These are phyloP conservation scores for Petrocephalus microphthalmus DNA, from an alignment of 2,113 vertebrate genomes.

Conservation along the genomic window DNA sequence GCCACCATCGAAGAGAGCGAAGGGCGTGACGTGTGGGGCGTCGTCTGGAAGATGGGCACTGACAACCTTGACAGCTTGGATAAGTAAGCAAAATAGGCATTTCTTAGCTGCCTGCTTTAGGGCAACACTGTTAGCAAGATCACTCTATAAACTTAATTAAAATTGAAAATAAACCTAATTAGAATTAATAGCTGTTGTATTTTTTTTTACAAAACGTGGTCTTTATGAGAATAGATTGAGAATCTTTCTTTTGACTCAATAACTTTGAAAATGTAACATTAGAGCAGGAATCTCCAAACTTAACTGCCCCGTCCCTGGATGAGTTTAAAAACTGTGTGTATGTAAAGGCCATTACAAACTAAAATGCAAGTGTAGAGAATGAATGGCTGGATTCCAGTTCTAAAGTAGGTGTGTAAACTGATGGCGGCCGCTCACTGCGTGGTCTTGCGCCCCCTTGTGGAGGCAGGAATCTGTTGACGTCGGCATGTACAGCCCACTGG, in stretches of 20 bases:
- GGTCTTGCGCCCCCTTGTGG: constrained; percentile 14
- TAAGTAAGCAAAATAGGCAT: constrained; percentile 57
- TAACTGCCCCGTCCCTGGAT: neutral
- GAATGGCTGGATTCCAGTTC: neutral
- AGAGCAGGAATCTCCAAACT: neutral
- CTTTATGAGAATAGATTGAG: neutral
- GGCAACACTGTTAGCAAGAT: neutral
- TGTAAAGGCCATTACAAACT: neutral
- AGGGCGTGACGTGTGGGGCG: constrained; percentile 82
- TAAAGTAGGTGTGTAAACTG: neutral
- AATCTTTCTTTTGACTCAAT: neutral
- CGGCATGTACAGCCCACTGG: constrained; percentile 71
- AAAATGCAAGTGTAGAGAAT: neutral
- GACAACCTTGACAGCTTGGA: constrained; percentile 65
- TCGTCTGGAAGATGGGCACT: constrained; percentile 77
- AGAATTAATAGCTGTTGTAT: neutral
- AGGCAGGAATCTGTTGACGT: constrained; percentile 79
- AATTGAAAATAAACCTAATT: neutral
- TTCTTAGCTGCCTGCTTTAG: neutral
- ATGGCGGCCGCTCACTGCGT: neutral
- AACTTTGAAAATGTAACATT: neutral
- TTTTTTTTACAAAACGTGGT: too few species aligned
- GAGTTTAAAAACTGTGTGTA: neutral
- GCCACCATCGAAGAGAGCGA: constrained; percentile 75
- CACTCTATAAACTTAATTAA: neutral